Base-by-base conservation (phyloP, 2,113 vertebrate genomes). In the Cyprinodon brontotheroides region DNA sequence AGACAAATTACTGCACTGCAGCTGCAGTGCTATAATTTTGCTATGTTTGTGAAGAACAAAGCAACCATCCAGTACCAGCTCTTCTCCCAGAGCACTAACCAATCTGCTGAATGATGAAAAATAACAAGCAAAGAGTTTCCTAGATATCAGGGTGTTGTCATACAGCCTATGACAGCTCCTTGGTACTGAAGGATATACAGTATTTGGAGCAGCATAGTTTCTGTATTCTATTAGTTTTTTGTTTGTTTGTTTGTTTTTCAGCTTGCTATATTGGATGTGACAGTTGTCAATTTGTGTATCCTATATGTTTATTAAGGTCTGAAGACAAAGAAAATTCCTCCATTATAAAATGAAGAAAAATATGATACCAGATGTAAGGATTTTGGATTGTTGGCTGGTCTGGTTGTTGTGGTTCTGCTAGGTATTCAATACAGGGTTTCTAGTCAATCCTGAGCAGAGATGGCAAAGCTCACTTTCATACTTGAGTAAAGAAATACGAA, bases 41-140 rank as follows among this genome's bases (percentile, higher is more conserved):
- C 59, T 68, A 8, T 36, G 65, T 81, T 61, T 66, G 22, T 48
- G 43, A 64, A 72, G 72, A 85, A 81, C 81, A 89, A 85, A 85
- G 78, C 79, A 57, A 38, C n/a, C 39, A 11, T 41, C 74, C 74
- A 68, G 78, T 80, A 78, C 80, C 82, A 75, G 70, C 38, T 79
- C 74, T 65, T 65, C 74, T 84, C 81, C 80, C 79, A n/a, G 70
- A 71, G 79, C 81, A 86, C 67, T 64, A 40, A 81, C 82, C 72
- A 79, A 61, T 81, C 73, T 79, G 71, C 67, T 71, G 73, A 68
- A 45, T 67, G 73, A 72, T 60, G 79, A 61, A 81, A 84, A 86
- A 73, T 68, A 74, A 70, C 17, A 20, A 12, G 38, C 48, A 74
- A 12, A 37, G 77, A n/a, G 78, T 29, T 22, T 53, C 69, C 17